phyloP scores from a whole-genome alignment of 2,888 invertebrate genomes.

The Stenolophus ochropezus region DNA sequence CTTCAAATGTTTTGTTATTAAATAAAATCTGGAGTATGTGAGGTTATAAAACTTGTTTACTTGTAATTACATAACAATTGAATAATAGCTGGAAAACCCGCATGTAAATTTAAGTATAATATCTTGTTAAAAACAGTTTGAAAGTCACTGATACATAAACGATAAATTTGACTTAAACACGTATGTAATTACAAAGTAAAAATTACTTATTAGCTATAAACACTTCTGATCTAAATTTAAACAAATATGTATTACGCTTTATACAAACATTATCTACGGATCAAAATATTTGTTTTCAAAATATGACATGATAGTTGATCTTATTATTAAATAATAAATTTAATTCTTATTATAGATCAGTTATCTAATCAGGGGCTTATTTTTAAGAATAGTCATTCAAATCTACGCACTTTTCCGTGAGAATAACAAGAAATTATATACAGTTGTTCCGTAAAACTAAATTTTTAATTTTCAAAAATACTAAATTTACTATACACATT shows the following conservation, averaged over 20 bases:
- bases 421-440: too few species aligned
- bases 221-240: neutral
- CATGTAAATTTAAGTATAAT: too few species aligned
- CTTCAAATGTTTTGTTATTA: too few species aligned
- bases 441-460: too few species aligned
- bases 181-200: neutral
- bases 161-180: neutral
- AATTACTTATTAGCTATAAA: slow-evolving; percentile 5
- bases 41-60: too few species aligned
- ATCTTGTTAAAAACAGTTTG: neutral
- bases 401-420: too few species aligned
- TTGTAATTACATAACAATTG: too few species aligned
- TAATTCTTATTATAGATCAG: neutral
- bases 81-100: too few species aligned
- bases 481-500: too few species aligned
- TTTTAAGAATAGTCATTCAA: too few species aligned
- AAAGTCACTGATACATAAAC: neutral
- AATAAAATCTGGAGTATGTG: too few species aligned
- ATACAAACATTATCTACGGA: neutral
- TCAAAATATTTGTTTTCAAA: slow-evolving; percentile 2
- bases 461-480: too few species aligned
- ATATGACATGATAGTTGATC: neutral
- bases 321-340: neutral
- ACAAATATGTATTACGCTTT: neutral
- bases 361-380: neutral